These are phyloP conservation scores for Drosophila basisetae DNA, from an alignment of 2,888 invertebrate species.

Conservation along the genomic window DNA sequence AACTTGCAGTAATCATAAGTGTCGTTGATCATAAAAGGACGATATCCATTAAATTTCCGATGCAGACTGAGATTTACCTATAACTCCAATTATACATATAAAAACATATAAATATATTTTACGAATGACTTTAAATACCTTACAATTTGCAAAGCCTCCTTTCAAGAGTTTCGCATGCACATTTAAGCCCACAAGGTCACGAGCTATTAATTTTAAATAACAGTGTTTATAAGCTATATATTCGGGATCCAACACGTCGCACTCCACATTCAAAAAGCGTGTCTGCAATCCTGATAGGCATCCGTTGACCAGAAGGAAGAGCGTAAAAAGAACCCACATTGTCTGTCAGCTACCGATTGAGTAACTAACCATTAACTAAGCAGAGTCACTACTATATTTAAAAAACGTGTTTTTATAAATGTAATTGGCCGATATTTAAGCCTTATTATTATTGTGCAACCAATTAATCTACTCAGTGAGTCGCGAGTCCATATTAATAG, in stretches of 20 bases:
- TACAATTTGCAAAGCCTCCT: conserved; percentile 4
- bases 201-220: conserved; percentile 14
- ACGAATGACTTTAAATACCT: conserved; percentile 9
- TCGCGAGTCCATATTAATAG: background rate
- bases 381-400: no score
- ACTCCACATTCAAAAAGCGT: conserved; percentile 23
- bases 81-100: background rate
- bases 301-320: background rate
- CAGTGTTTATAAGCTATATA: conserved; percentile 9
- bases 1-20: conserved; percentile 34
- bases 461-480: background rate
- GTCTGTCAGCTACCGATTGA: background rate
- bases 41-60: conserved; percentile 39
- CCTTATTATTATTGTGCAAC: background rate
- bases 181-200: conserved; percentile 17
- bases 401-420: background rate
- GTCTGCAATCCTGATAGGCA: background rate
- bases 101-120: background rate
- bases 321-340: conserved; percentile 1
- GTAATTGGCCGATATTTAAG: background rate
- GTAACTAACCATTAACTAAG: no score
- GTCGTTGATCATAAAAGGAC: conserved; percentile 41
- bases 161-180: background rate
- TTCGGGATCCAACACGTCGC: conserved; percentile 13
- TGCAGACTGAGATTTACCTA: conserved; percentile 36